A percentile compares a stretch with the other conserved stretches of the same genome.
These are phyloP conservation scores for Aurelia aurita complex sp. Pacific DNA, from an alignment of 30 jellyfish, hydroid and myxozoan genomes.

Conservation along the genomic window DNA sequence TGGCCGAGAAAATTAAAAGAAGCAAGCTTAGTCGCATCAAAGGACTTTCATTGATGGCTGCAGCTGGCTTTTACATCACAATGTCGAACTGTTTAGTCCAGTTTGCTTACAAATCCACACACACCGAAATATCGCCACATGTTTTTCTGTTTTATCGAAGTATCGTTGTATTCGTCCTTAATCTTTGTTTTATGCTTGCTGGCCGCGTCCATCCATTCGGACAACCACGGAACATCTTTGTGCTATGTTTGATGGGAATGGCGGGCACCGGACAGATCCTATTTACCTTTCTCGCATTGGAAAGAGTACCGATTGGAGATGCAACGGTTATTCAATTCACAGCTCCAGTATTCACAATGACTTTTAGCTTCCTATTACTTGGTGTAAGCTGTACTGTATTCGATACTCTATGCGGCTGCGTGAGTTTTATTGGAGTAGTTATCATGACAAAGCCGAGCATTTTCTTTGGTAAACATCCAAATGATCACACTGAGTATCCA, in stretches of 20 bases:
- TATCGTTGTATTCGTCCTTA: slow-evolving; percentile 37
- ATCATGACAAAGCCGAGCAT: slow-evolving; percentile 87
- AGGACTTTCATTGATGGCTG: slow-evolving; percentile 81
- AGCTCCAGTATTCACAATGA: slow-evolving; percentile 90
- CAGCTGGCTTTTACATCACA: slow-evolving; percentile 82
- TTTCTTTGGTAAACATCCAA: slow-evolving; percentile 51
- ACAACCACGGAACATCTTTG: not conserved
- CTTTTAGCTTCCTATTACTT: slow-evolving; percentile 69
- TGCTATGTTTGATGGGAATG: slow-evolving; percentile 61
- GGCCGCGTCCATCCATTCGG: slow-evolving; percentile 79
- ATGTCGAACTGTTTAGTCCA: slow-evolving; percentile 77
- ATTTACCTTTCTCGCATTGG: slow-evolving; percentile 74
- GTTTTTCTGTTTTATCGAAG: slow-evolving; percentile 73
- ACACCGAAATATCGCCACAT: slow-evolving; percentile 59
- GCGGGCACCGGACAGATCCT: slow-evolving; percentile 83
- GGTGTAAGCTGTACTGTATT: slow-evolving; percentile 69
- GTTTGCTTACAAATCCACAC: slow-evolving; percentile 68
- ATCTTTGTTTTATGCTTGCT: slow-evolving; percentile 56
- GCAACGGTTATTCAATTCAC: slow-evolving; percentile 91
- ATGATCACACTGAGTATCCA: slow-evolving; percentile 19
- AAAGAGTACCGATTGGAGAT: slow-evolving; percentile 77
- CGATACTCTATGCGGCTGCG: slow-evolving; percentile 75
- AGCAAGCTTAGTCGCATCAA: slow-evolving; percentile 25
- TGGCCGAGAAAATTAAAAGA: slow-evolving; percentile 4
- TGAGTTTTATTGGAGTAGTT: slow-evolving; percentile 81